Conservation (phyloP, 2,797 vertebrate genomes). For the Thripadectes ignobilis region DNA sequence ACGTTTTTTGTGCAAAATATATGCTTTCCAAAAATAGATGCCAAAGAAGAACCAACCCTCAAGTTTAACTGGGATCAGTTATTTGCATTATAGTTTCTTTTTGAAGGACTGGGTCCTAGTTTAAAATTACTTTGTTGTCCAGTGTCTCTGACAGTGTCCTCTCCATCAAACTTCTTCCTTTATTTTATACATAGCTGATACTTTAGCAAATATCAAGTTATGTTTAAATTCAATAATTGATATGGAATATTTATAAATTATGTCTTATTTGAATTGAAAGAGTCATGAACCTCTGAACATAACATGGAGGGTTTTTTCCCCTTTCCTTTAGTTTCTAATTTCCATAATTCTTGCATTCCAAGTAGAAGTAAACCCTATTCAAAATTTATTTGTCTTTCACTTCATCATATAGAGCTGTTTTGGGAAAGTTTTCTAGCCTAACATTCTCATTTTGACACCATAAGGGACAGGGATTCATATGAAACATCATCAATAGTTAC, state of each 20-base stretch:
- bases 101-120: background rate
- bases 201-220: background rate
- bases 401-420: background rate
- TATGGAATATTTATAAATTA: background rate
- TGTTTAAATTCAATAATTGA: background rate
- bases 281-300: background rate
- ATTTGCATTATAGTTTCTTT: background rate
- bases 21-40: background rate
- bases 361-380: background rate
- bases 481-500: background rate
- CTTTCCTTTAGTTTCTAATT: background rate
- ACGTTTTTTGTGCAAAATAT: background rate
- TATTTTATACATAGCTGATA: background rate
- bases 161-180: background rate
- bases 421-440: background rate
- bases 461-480: background rate
- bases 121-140: background rate
- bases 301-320: fast-evolving
- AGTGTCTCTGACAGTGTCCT: background rate
- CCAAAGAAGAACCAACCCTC: background rate
- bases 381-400: background rate
- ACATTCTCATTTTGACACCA: background rate
- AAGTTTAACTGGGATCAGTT: background rate
- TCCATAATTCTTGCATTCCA: background rate
- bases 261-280: background rate